Conservation (phyloP, 2,888 invertebrate genomes). For the Lasioglossum pauxillum region DNA sequence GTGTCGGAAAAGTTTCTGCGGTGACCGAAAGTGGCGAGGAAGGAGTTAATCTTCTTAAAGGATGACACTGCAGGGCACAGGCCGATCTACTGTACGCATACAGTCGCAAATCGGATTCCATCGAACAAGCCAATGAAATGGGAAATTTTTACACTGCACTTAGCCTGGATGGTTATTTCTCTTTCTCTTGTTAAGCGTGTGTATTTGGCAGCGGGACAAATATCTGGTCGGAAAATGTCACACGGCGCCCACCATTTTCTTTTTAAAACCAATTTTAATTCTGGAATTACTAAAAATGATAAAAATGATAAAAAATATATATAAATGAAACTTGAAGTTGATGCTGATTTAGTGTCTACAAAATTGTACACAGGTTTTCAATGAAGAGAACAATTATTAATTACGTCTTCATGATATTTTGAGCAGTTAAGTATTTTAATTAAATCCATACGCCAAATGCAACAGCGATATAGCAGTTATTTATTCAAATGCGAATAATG, state of each 20-base stretch:
- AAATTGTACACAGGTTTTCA: no score
- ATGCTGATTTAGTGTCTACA: no score
- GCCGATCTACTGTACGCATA: not conserved
- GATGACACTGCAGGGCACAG: not conserved
- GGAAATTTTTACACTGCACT: not conserved
- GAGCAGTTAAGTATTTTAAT: no score
- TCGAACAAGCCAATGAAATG: not conserved
- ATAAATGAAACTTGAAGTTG: no score
- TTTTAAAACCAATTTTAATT: not conserved
- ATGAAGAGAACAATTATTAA: no score
- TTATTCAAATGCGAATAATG: no score
- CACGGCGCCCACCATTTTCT: not conserved
- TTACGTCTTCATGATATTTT: no score
- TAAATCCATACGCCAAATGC: no score
- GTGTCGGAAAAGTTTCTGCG: not conserved
- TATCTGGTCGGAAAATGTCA: not conserved
- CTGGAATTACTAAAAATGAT: not conserved
- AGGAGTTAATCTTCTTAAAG: slow-evolving; percentile 11
- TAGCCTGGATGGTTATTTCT: not conserved
- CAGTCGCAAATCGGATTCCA: not conserved
- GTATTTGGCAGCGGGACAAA: not conserved
- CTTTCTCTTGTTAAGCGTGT: not conserved
- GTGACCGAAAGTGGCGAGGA: not conserved
- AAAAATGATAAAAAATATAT: not conserved
- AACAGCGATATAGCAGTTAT: no score